These are phyloP conservation scores for Acanthopagrus latus DNA, from an alignment of 2,797 vertebrate species.

Conservation along the genomic window DNA sequence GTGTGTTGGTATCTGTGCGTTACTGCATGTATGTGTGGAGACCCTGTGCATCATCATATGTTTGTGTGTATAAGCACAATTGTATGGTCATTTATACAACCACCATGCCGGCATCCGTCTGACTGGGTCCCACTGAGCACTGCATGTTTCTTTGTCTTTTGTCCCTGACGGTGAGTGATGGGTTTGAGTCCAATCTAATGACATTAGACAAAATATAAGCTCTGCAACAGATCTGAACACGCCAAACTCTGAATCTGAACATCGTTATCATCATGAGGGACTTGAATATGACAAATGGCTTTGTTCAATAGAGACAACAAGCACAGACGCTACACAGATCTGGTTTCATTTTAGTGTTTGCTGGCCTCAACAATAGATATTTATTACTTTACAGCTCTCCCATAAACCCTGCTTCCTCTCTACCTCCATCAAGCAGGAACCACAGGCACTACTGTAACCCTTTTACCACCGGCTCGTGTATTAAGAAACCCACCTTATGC, in stretches of 20 bases:
- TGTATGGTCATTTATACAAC: not conserved
- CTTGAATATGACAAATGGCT: not conserved
- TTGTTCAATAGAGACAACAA: not conserved
- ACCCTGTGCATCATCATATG: not conserved
- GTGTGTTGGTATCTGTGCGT: constrained; percentile 5
- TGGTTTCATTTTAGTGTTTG: not conserved
- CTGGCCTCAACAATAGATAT: constrained; percentile 5
- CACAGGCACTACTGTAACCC: not conserved
- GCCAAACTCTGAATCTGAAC: not conserved
- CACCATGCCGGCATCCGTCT: not conserved
- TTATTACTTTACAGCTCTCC: constrained; percentile 2
- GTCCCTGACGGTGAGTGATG: not conserved
- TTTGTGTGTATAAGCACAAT: not conserved
- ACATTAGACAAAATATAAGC: not conserved
- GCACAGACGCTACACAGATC: not conserved
- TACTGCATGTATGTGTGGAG: constrained; percentile 20
- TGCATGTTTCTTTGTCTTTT: not conserved
- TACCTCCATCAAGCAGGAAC: not conserved
- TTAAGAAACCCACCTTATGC: no score
- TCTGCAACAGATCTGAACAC: not conserved
- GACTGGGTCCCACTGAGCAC: not conserved
- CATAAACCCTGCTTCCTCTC: not conserved
- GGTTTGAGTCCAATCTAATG: not conserved
- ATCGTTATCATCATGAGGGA: not conserved
- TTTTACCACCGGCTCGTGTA: no score